Evolutionary conservation across 2,113 vertebrate genomes (phyloP).

Genomic region (Gulo gulo): DNA sequence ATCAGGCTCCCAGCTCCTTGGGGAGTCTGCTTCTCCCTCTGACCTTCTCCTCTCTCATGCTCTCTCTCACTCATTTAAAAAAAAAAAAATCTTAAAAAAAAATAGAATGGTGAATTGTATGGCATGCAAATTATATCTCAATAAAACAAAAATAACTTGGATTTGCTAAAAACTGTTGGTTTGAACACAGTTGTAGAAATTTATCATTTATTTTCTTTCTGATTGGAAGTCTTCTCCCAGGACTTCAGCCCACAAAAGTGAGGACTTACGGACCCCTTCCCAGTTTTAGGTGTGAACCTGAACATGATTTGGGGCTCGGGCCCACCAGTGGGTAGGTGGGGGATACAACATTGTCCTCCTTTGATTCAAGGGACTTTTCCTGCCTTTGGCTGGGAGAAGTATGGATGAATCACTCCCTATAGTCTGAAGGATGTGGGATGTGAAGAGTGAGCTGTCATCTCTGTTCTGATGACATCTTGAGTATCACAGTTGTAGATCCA

Average conservation of each 20-base stretch:
- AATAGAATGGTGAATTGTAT: neutral
- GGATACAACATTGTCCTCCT: neutral
- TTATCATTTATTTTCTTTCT: slow-evolving; percentile 49
- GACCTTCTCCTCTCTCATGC: no score
- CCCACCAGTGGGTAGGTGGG: neutral
- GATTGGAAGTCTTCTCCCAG: neutral
- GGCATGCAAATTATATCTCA: neutral
- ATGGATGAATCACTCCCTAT: slow-evolving; percentile 17
- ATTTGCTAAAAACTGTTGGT: neutral
- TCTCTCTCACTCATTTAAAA: no score
- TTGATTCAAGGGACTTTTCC: neutral
- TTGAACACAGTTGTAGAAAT: slow-evolving; percentile 27
- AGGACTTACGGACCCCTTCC: neutral
- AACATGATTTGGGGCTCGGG: neutral
- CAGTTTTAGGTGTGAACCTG: neutral
- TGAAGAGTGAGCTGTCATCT: slow-evolving; percentile 60
- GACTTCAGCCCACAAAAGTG: neutral
- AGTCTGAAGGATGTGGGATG: slow-evolving; percentile 2
- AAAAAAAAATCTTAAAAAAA: no score
- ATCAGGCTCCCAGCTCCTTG: no score
- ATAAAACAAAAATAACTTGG: neutral
- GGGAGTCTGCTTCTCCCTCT: no score
- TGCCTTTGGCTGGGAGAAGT: neutral
- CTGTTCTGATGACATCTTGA: slow-evolving; percentile 54
- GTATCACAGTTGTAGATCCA: slow-evolving; percentile 44